Base-by-base conservation (phyloP, 2,888 invertebrate genomes). In the Spisula solida region DNA sequence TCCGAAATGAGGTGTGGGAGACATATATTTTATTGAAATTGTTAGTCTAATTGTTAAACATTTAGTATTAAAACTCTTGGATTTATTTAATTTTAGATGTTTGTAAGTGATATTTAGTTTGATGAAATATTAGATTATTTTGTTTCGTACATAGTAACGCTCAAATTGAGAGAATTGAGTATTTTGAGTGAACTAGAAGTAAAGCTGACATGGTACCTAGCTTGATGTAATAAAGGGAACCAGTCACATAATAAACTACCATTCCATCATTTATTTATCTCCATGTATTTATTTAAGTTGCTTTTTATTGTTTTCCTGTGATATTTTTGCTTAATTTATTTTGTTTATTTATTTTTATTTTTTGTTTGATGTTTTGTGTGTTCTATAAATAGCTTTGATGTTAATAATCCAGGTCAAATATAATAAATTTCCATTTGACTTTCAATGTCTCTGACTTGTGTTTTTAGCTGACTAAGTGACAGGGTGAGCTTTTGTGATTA, bases 321-420 rank as follows among this genome's bases (percentile, higher is more conserved):
- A 75, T 75, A 75, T 34, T 34, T 16, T 34, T 75, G 75, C 75
- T 75, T 75, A 31, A 34, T 34, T 75, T 75, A 16, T 75, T 34
- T 75, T 75, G 16, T 34, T 41, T 41, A 41, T 41, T 41, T 70
- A 41, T 41, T 41, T 70, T 70, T 29, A 29, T 75, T 75, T 75
- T 75, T 75, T 31, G 29, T 75, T 75, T 75, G 75, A 75, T 75
- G 75, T 75, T 75, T 75, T 34, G 75, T 75, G 75, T 75, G 34
- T 34, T 75, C 29, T 82, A 70, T 82, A 70, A 47, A 82, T 70
- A 66, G 82, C 82, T 82, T 82, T 70, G 70, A 82, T 82, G 82
- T 82, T 60, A 70, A 82, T 25, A 66, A 82, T 70, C 66, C 82
- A 82, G 82, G 82, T 82, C 82, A 82, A 82, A 82, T 82, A 75